Evolutionary conservation across 2,888 invertebrate genomes (phyloP), one percentile per base, ranked within the genome.

Genomic region (Rotaria socialis): DNA sequence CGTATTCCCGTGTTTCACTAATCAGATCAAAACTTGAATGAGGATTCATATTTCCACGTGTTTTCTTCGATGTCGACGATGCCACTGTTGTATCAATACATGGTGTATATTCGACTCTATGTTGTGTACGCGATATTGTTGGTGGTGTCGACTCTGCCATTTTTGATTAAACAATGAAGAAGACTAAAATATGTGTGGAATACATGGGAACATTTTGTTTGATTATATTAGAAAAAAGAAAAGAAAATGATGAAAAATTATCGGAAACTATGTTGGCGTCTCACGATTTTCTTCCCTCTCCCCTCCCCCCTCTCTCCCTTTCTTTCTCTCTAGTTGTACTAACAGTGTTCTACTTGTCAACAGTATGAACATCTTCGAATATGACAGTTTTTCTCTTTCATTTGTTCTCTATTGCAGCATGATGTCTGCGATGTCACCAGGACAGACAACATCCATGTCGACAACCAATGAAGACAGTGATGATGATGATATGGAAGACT

Each of bases 301-400:
- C 27, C 52, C 52, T 55, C 14, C 35, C 27, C 14, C 27, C 35
- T 67, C 67, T 27, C 16, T 35, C 14, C 16, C 35, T 41, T 1
- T 35, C 14, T 41, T 5, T 67, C 35, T 41, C 67, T 35, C 1
- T 16, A 35, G 67, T 67, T 67, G 35, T 41, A 67, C 67, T 35
- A 35, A 3, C 35, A 41, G 67, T 35, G 35, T 35, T 67, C 67
- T 67, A 67, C 67, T 67, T 19, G 67, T 67, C 67, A 67, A 67
- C 67, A 35, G 35, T 67, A 14, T 67, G 67, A 67, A 67, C 67
- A 67, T 67, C 67, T 67, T 67, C 67, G 35, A 67, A 67, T 67
- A 67, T 67, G 67, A 67, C 67, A 67, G 67, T 67, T 67, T 67
- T 67, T 67, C 24, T 67, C 67, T 67, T 6, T 35, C 19, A 35